These are phyloP conservation scores for Achroia grisella DNA, from an alignment of 1,140 invertebrate species.

Conservation along the genomic window DNA sequence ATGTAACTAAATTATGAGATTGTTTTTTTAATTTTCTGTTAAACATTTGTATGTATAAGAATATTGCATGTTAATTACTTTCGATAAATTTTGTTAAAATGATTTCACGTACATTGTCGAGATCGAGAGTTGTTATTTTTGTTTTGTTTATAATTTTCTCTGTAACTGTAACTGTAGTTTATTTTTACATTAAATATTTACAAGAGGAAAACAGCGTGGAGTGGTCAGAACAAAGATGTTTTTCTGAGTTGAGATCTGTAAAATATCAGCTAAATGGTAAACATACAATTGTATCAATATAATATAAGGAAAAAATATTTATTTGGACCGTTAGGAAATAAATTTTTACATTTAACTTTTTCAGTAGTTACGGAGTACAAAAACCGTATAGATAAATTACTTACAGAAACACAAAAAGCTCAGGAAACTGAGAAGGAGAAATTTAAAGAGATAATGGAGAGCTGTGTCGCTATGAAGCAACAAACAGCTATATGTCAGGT, in stretches of 20 bases:
- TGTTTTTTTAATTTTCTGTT: no score
- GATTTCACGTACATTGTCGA: conserved; percentile 15
- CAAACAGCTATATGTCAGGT: conserved; percentile 54
- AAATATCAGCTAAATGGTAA: conserved; percentile 58
- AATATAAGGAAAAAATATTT: no score
- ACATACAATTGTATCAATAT: no score
- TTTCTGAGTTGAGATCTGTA: conserved; percentile 47
- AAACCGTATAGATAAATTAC: conserved; percentile 44
- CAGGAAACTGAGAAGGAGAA: conserved; percentile 40
- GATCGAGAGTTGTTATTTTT: conserved; percentile 20
- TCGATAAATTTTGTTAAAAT: conserved; percentile 15
- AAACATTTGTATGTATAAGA: no score
- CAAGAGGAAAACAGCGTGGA: conserved; percentile 33
- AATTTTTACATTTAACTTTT: conserved; percentile 6
- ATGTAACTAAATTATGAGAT: no score
- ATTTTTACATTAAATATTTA: conserved; percentile 41
- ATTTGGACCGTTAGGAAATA: no score
- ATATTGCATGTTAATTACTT: no score
- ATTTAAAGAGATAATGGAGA: conserved; percentile 58
- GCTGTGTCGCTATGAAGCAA: conserved; percentile 57
- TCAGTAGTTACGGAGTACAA: conserved; percentile 59
- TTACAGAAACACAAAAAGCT: conserved; percentile 45
- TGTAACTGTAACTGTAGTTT: conserved; percentile 22
- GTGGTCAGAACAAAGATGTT: conserved; percentile 32
- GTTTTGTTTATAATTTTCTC: conserved; percentile 20